Evolutionary conservation across 2,888 invertebrate genomes (phyloP), one percentile per base, ranked within the genome.

Genomic region (Mythimna impura): DNA sequence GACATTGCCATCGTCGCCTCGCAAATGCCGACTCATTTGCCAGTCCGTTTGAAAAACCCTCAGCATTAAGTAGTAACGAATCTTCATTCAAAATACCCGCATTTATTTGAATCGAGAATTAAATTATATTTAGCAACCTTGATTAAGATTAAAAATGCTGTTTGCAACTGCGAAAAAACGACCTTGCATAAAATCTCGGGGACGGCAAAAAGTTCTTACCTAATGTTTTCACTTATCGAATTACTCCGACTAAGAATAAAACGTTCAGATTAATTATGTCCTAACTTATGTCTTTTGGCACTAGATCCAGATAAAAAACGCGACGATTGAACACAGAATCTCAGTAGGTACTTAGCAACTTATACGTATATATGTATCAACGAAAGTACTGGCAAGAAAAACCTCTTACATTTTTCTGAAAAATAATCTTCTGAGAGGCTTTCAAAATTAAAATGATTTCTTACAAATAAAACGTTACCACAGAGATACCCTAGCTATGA

Each of bases 1-100:
- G 95, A 95, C 95, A 93, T 94, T 93, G 91, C 91, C 92, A 89
- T 94, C 93, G 92, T 90, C 94, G 93, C 93, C 91, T 93, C 90
- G 90, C 89, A 92, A 94, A 94, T 91, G 92, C 89, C 91, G 88
- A 89, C 93, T 94, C 94, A 95, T 95, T 94, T 94, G 93, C 93
- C 93, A 93, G 92, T 91, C 92, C 89, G 89, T 93, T 93, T 93
- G 91, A 92, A 94, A 94, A 94, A 92, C 91, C 90, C 88, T 89
- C 88, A 88, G 82, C 86, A 87, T 90, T 90, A 90, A 90, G 84
- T 89, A 89, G 87, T 87, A 89, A 86, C 87, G 87, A 89, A 91
- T 89, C 83, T 86, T 86, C 79, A 88, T 88, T 87, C 82, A 75
- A 77, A 84, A 85, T 80, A 80, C 67, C 73, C 73, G 58, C 71